phyloP scores from a whole-genome alignment of 2,888 invertebrate species.

The Rotaria sp. region DNA sequence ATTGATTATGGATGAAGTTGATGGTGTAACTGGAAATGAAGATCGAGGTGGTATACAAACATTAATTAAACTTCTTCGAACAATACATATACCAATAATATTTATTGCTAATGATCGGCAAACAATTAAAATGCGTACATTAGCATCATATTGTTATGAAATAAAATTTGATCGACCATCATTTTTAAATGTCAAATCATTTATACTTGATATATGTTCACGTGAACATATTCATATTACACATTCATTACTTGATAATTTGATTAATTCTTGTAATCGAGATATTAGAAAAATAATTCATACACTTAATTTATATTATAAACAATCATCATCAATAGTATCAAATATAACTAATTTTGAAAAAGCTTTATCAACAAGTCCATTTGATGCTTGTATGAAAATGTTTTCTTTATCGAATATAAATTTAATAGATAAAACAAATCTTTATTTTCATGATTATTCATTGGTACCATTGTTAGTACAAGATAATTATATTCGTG shows the following conservation, averaged over 20 bases:
- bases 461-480: conserved; percentile 89
- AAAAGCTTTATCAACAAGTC: conserved; percentile 63
- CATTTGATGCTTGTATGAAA: conserved; percentile 83
- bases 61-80: conserved; percentile 80
- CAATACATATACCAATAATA: conserved; percentile 53
- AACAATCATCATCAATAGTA: background rate
- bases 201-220: conserved; percentile 80
- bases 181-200: conserved; percentile 79
- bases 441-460: conserved; percentile 93
- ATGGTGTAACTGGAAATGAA: conserved; percentile 98
- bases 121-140: conserved; percentile 80
- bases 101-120: conserved; percentile 90
- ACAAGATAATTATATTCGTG: conserved; percentile 83
- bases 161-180: conserved; percentile 74
- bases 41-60: conserved; percentile 86
- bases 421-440: conserved; percentile 67
- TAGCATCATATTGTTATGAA: conserved; percentile 88
- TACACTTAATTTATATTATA: conserved; percentile 36
- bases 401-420: conserved; percentile 73
- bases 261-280: conserved; percentile 78
- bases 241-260: conserved; percentile 68
- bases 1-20: conserved; percentile 98
- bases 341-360: background rate
- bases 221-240: conserved; percentile 76
- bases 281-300: conserved; percentile 76